Percentiles rank a stretch among this genome's conserved stretches.
Conservation (phyloP, 2,113 vertebrate species). For the Mormyrus iriodes region DNA sequence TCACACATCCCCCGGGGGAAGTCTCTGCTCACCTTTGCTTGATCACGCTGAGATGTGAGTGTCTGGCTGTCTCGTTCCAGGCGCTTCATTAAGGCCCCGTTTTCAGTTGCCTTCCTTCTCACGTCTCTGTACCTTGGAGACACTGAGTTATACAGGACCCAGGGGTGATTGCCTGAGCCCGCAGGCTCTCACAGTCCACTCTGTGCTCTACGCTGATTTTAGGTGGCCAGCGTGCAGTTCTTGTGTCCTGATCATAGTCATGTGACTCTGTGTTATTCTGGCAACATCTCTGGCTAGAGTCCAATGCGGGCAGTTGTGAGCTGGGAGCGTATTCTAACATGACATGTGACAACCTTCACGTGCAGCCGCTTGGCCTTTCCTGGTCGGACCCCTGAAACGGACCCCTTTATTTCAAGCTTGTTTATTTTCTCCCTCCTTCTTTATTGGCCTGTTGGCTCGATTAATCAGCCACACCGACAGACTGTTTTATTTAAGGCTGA, state of each 20-base stretch:
- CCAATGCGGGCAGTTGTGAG: neutral
- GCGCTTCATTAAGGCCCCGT: neutral
- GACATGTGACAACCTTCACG: too few species aligned
- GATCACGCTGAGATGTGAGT: neutral
- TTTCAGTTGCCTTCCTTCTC: neutral
- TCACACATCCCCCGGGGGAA: neutral
- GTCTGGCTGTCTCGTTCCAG: neutral
- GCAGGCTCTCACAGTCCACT: too few species aligned
- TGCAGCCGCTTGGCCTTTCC: neutral
- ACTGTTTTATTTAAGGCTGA: slow-evolving; percentile 26
- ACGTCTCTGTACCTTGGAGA: neutral
- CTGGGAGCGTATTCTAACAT: neutral
- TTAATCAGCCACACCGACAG: slow-evolving; percentile 24
- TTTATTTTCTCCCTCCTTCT: neutral
- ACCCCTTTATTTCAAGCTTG: neutral
- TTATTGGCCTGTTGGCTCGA: slow-evolving; percentile 25
- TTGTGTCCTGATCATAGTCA: neutral
- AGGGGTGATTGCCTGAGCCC: neutral
- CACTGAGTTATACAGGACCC: neutral
- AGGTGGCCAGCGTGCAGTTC: neutral
- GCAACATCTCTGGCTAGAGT: neutral
- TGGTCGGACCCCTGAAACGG: neutral
- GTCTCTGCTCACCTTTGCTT: neutral
- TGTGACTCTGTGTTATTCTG: neutral
- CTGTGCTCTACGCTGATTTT: neutral